phyloP scores from a whole-genome alignment of 2,797 vertebrate species.

The Morelia viridis region DNA sequence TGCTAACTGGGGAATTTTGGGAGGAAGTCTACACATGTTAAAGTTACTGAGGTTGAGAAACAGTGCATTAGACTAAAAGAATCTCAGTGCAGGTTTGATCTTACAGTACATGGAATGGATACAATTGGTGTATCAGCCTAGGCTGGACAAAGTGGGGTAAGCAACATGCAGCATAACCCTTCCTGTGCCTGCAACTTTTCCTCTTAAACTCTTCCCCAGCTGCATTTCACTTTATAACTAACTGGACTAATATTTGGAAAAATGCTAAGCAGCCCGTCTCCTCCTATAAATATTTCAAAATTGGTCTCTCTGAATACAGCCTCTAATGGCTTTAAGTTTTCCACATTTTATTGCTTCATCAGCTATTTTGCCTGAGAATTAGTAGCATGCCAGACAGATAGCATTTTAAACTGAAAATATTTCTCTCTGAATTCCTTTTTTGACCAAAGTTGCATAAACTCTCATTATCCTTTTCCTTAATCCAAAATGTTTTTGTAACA shows the following conservation, averaged over 20 bases:
- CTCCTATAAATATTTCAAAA: neutral
- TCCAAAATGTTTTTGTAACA: neutral
- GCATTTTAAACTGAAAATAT: neutral
- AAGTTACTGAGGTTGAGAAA: neutral
- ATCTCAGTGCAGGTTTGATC: neutral
- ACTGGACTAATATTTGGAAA: neutral
- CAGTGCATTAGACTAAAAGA: neutral
- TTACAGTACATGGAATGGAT: neutral
- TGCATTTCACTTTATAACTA: neutral
- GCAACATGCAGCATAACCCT: neutral
- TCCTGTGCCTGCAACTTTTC: neutral
- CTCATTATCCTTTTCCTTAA: neutral
- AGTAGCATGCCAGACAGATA: neutral
- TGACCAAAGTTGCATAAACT: neutral
- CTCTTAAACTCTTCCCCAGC: neutral
- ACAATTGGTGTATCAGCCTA: neutral
- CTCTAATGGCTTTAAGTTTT: neutral
- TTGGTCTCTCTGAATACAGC: neutral
- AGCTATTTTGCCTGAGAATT: neutral
- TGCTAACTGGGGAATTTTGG: neutral
- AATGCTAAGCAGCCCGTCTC: neutral
- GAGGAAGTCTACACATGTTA: neutral
- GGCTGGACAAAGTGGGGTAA: neutral
- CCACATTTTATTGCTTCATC: neutral
- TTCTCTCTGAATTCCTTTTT: neutral